Percentiles rank a stretch among this genome's conserved stretches.
These are phyloP conservation scores for Erythrocebus patas DNA, from an alignment of 2,113 vertebrate species.

Conservation along the genomic window DNA sequence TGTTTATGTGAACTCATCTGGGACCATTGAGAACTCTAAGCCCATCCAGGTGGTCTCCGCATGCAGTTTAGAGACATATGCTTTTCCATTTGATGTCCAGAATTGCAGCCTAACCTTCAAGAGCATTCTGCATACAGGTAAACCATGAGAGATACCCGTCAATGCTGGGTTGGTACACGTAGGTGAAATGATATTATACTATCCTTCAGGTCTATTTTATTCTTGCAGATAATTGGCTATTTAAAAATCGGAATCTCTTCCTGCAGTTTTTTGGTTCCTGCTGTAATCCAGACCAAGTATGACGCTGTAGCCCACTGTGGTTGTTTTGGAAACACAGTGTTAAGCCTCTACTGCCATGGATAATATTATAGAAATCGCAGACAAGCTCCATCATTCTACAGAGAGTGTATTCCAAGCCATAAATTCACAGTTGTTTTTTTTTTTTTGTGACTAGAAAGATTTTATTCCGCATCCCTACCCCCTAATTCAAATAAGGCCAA, in stretches of 20 bases:
- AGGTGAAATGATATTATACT: background rate
- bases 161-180: background rate
- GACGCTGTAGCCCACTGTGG: background rate
- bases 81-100: slow-evolving; percentile 89
- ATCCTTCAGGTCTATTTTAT: background rate
- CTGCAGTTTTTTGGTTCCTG: background rate
- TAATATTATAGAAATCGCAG: background rate
- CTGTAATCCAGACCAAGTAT: background rate
- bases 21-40: slow-evolving; percentile 86
- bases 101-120: slow-evolving; percentile 88
- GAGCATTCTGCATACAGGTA: slow-evolving; percentile 89
- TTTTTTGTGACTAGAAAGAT: background rate
- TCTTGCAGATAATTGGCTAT: background rate
- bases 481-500: background rate
- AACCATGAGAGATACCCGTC: background rate
- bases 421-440: background rate
- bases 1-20: slow-evolving; percentile 90
- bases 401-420: background rate
- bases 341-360: background rate
- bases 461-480: background rate
- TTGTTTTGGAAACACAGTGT: background rate
- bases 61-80: slow-evolving; percentile 86
- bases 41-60: slow-evolving; percentile 89
- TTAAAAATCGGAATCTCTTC: background rate
- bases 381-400: too few relatives aligned